Evolutionary conservation across 2,113 vertebrate genomes (phyloP), one percentile per base, ranked within the genome.

Genomic region (Sprattus sprattus): DNA sequence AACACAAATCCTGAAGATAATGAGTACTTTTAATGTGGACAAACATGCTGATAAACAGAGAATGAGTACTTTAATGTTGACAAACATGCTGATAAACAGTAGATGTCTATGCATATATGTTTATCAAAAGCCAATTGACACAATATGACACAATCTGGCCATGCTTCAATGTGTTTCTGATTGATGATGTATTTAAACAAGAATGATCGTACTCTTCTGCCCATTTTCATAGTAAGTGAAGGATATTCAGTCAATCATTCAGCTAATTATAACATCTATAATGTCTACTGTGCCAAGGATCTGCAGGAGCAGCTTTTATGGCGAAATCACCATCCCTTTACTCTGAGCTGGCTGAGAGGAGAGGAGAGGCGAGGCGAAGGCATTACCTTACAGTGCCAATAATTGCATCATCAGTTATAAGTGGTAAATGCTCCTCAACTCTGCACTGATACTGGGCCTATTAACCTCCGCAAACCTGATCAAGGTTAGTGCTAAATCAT

Each of bases 341-440:
- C 22, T 8, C 52, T 64, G 64, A 11, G 52, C 67, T 54, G 81
- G 9, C 54, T 71, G 49, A 25, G 22, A 52, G 54, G 39, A 39
- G 39, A 39, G 39, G 39, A 39, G 54, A 82, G 45, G 83, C 60
- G 47, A 60, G 88, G 82, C 85, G 87, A 3, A 46, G 90, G 89
- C 89, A 85, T 92, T 22, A 80, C 87, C 88, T 91, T 89, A 91
- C 89, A 89, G 52, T 46, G 86, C 88, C 87, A 90, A 89, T 93
- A 93, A 94, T 93, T 92, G 89, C 90, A 91, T 92, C 92, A 93
- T 94, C 93, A 92, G 90, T 94, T 91, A 92, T 88, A 89, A 82
- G 85, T 60, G 87, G 89, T 91, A 93, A 92, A 93, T 2, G 87
- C 88, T 91, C 91, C 90, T 91, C 91, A 92, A 91, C 91, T 89